Conservation (phyloP, 2,888 invertebrate genomes). For the Stenodema calcarata region DNA sequence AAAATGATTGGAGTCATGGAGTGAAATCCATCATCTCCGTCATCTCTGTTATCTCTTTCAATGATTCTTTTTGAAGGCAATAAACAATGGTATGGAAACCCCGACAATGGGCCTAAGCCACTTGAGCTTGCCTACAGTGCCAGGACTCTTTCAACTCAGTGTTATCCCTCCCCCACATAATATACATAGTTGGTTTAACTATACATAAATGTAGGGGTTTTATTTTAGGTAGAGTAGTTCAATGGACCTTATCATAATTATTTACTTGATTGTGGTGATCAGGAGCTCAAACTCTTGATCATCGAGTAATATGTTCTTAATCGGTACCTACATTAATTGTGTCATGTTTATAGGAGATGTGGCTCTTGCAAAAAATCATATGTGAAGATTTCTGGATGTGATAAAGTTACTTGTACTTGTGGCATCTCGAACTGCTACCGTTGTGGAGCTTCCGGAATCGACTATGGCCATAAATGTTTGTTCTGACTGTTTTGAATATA, state of each 20-base stretch:
- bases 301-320: not conserved
- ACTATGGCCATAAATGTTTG: slow-evolving; percentile 43
- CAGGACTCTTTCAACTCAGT: too few species aligned
- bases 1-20: too few species aligned
- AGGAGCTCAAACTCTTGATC: too few species aligned
- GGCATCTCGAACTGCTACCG: slow-evolving; percentile 68
- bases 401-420: slow-evolving; percentile 67
- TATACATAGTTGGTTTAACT: not conserved
- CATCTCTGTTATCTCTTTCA: too few species aligned
- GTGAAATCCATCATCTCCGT: too few species aligned
- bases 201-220: not conserved
- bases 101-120: too few species aligned
- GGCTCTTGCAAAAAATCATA: slow-evolving; percentile 20
- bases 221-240: not conserved
- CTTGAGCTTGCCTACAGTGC: too few species aligned
- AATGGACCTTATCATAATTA: too few species aligned
- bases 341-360: slow-evolving; percentile 11
- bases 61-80: too few species aligned
- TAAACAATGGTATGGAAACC: too few species aligned
- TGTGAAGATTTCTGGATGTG: slow-evolving; percentile 62
- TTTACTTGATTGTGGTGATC: too few species aligned
- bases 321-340: not conserved
- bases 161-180: too few species aligned
- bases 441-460: slow-evolving; percentile 63
- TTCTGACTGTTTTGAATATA: not conserved